These are phyloP conservation scores for Erinaceus europaeus DNA, from an alignment of 2,113 vertebrate species.

Conservation along the genomic window DNA sequence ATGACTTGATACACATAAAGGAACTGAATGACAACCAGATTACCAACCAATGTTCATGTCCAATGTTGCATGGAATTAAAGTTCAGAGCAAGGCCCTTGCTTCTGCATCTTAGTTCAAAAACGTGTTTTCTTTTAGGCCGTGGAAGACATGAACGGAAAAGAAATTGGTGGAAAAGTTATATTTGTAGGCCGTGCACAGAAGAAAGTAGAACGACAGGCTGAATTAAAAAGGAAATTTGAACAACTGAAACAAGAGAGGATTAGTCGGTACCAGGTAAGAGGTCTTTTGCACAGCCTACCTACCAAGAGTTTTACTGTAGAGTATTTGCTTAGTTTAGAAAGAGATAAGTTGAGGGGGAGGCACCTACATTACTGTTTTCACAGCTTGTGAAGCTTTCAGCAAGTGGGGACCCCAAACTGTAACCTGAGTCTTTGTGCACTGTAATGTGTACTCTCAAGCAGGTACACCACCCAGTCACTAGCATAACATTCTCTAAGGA, in stretches of 20 bases:
- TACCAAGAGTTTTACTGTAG: background rate
- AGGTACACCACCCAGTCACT: no score
- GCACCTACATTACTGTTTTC: no score
- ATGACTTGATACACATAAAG: no score
- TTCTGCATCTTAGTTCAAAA: constrained; percentile 33
- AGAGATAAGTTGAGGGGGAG: no score
- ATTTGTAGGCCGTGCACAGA: constrained; percentile 97
- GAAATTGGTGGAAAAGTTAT: constrained; percentile 95
- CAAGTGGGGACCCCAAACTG: no score
- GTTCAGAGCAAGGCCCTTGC: background rate
- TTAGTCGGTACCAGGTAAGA: constrained; percentile 96
- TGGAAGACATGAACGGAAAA: constrained; percentile 98
- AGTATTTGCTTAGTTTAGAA: background rate
- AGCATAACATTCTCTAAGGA: no score
- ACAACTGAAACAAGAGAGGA: constrained; percentile 96
- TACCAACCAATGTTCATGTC: background rate
- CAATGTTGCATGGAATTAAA: background rate
- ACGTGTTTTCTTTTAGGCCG: constrained; percentile 85
- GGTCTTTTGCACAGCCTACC: background rate
- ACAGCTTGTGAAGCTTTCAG: no score
- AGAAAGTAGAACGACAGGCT: constrained; percentile 97
- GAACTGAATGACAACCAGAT: background rate
- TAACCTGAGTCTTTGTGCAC: no score
- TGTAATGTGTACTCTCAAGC: no score
- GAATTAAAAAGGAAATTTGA: constrained; percentile 98